Evolutionary conservation across 2,797 vertebrate species (phyloP).

Genomic region (Protonibea diacanthus): DNA sequence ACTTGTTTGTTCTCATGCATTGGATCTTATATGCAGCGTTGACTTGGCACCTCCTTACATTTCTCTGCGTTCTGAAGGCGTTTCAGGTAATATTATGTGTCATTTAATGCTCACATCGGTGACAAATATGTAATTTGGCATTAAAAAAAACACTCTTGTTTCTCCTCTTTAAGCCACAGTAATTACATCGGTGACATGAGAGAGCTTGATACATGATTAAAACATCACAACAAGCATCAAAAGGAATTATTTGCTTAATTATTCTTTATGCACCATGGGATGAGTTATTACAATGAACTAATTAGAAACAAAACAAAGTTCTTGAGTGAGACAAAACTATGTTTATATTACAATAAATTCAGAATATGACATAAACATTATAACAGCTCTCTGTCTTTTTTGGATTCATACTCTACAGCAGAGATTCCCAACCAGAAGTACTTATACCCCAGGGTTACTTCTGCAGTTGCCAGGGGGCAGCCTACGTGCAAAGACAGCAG

Average conservation of each 20-base stretch:
- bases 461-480: background rate
- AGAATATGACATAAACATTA: background rate
- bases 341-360: background rate
- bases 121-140: background rate
- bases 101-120: background rate
- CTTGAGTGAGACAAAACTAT: background rate
- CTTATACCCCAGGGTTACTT: background rate
- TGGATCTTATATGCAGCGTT: constrained; percentile 10
- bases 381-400: background rate
- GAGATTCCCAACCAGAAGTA: background rate
- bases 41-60: constrained; percentile 24
- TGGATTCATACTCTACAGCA: background rate
- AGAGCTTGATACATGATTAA: constrained; percentile 48
- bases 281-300: constrained; percentile 7
- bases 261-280: constrained; percentile 1
- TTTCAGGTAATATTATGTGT: background rate
- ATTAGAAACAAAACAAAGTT: background rate
- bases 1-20: constrained; percentile 41
- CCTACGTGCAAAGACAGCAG: background rate
- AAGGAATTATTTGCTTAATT: constrained; percentile 47
- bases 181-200: constrained; percentile 19
- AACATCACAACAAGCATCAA: constrained; percentile 45
- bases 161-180: constrained; percentile 4
- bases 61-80: constrained; percentile 10
- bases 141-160: constrained; percentile 7